A percentile compares a stretch with the other conserved stretches of the same genome.
phyloP scores from a whole-genome alignment of 2,113 vertebrate species.

The Hippocampus guttulatus region DNA sequence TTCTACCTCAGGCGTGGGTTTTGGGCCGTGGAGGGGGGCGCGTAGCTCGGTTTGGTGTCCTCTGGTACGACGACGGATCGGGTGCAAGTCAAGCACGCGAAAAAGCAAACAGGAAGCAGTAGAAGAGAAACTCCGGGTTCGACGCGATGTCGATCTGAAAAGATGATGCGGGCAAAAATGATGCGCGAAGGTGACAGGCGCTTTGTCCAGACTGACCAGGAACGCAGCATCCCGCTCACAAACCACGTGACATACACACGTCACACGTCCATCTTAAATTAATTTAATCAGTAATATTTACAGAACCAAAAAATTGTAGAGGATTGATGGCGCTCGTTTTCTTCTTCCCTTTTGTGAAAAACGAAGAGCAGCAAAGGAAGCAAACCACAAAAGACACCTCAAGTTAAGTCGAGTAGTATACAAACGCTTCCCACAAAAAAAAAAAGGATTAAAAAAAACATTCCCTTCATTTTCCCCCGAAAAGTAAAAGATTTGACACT shows the following conservation, averaged over 20 bases:
- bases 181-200: too few species aligned
- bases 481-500: constrained; percentile 72
- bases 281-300: constrained; percentile 81
- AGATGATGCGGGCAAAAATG: too few species aligned
- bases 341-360: constrained; percentile 8
- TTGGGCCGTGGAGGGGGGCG: not conserved
- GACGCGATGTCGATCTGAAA: too few species aligned
- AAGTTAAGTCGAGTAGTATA: not conserved
- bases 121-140: too few species aligned
- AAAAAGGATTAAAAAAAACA: constrained; percentile 1
- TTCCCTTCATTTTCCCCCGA: constrained; percentile 59
- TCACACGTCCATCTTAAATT: constrained; percentile 73
- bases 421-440: constrained; percentile 10
- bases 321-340: constrained; percentile 39
- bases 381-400: not conserved
- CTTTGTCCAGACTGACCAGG: not conserved
- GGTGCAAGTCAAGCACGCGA: not conserved
- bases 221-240: not conserved
- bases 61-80: not conserved
- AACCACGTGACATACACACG: not conserved
- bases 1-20: constrained; percentile 38
- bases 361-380: not conserved
- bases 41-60: constrained; percentile 1
- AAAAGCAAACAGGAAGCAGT: not conserved
- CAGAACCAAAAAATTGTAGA: constrained; percentile 64